These are phyloP conservation scores for Chalcosyrphus nemorum DNA, from an alignment of 2,888 invertebrate genomes.

Conservation along the genomic window DNA sequence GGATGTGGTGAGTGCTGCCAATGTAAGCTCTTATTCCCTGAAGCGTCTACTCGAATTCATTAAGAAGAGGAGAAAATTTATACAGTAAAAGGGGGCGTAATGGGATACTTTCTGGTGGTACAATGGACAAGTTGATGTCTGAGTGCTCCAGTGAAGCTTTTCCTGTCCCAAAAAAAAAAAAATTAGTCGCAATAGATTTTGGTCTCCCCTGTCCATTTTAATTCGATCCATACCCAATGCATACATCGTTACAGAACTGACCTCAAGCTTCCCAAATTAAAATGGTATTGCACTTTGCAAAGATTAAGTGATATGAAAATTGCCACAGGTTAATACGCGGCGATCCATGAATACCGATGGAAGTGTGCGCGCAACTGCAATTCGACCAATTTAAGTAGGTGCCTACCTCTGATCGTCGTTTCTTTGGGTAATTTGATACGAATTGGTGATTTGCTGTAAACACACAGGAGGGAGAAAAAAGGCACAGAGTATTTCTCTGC, in stretches of 20 bases:
- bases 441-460: slow-evolving; percentile 49
- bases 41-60: too few species aligned
- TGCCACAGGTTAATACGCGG: slow-evolving; percentile 49
- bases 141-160: too few species aligned
- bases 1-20: too few species aligned
- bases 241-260: slow-evolving; percentile 29
- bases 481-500: slow-evolving; percentile 24
- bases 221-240: neutral
- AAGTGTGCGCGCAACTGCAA: slow-evolving; percentile 70
- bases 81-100: too few species aligned
- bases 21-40: too few species aligned
- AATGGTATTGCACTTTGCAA: slow-evolving; percentile 61
- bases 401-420: slow-evolving; percentile 34
- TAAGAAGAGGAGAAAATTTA: too few species aligned
- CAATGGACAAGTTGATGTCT: too few species aligned
- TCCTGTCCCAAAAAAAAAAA: too few species aligned
- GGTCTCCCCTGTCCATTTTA: neutral
- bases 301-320: slow-evolving; percentile 56
- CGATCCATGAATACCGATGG: slow-evolving; percentile 44
- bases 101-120: too few species aligned
- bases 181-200: neutral
- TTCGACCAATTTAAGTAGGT: slow-evolving; percentile 57
- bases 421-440: slow-evolving; percentile 52
- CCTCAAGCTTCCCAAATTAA: slow-evolving; percentile 48
- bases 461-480: neutral